phyloP scores from a whole-genome alignment of 2,797 vertebrate genomes.

The Eleutherodactylus coqui region DNA sequence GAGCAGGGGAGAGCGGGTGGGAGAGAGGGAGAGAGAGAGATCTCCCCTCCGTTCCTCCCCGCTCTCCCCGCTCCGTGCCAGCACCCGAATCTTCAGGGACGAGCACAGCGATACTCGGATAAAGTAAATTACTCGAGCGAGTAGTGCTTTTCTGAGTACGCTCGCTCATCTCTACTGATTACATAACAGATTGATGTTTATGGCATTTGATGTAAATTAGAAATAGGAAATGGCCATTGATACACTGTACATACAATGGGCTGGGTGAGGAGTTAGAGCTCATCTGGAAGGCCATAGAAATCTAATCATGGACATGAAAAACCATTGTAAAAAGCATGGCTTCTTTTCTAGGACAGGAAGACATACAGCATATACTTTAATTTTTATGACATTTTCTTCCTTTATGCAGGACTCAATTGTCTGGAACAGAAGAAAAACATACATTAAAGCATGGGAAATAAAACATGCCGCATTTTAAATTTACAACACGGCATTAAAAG shows the following conservation, averaged over 20 bases:
- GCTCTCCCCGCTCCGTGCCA: too few species aligned
- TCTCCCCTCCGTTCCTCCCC: too few species aligned
- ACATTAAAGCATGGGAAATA: conserved; percentile 18
- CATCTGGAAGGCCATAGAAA: not conserved
- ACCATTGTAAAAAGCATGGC: not conserved
- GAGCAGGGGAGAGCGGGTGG: too few species aligned
- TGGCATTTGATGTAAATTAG: too few species aligned
- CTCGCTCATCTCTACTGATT: too few species aligned
- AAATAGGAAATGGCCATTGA: too few species aligned
- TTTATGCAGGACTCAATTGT: conserved; percentile 23
- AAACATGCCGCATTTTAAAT: conserved; percentile 10
- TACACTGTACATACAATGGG: not conserved
- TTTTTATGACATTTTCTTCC: conserved; percentile 15
- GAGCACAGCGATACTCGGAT: too few species aligned
- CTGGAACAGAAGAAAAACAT: conserved; percentile 1
- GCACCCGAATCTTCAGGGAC: too few species aligned
- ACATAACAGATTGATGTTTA: too few species aligned
- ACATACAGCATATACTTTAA: not conserved
- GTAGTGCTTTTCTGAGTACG: too few species aligned
- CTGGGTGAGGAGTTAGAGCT: not conserved
- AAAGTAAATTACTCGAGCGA: too few species aligned
- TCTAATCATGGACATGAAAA: not conserved
- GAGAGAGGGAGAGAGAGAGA: too few species aligned
- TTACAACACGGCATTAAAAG: not conserved
- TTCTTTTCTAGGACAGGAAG: not conserved